phyloP scores from a whole-genome alignment of 2,888 invertebrate species.

The Oegoconia quadripuncta region DNA sequence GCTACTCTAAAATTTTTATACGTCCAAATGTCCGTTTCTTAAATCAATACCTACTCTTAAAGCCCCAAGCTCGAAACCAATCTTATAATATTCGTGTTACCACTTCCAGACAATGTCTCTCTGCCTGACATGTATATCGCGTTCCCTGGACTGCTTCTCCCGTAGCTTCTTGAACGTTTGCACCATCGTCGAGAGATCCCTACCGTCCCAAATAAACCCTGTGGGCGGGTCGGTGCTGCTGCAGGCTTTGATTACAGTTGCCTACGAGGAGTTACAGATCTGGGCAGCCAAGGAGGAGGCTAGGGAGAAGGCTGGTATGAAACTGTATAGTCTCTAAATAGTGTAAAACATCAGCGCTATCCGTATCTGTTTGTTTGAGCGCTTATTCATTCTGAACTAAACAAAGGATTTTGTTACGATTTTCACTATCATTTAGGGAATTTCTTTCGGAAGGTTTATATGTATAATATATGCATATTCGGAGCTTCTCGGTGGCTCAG shows the following conservation, averaged over 20 bases:
- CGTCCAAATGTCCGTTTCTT: no score
- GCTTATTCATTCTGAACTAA: no score
- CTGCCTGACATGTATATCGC: conserved; percentile 83
- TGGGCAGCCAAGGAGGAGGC: conserved; percentile 61
- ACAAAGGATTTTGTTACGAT: no score
- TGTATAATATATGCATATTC: no score
- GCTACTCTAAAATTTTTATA: no score
- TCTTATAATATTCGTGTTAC: not conserved
- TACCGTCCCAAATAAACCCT: conserved; percentile 85
- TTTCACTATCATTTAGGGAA: no score
- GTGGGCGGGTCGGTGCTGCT: conserved; percentile 84
- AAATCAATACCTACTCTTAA: no score
- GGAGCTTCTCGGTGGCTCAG: no score
- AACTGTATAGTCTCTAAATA: no score
- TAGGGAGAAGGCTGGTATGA: conserved; percentile 58
- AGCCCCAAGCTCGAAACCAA: not conserved
- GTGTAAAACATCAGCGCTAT: no score
- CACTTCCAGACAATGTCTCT: conserved; percentile 82
- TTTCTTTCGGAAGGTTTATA: no score
- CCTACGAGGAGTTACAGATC: conserved; percentile 82
- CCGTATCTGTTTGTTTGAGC: no score
- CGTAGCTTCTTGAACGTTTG: conserved; percentile 78
- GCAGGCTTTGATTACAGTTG: conserved; percentile 83
- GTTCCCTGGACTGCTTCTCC: conserved; percentile 84
- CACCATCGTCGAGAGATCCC: conserved; percentile 81